These are phyloP conservation scores for Paraplagusia blochii DNA, from an alignment of 2,113 vertebrate species.

Conservation along the genomic window DNA sequence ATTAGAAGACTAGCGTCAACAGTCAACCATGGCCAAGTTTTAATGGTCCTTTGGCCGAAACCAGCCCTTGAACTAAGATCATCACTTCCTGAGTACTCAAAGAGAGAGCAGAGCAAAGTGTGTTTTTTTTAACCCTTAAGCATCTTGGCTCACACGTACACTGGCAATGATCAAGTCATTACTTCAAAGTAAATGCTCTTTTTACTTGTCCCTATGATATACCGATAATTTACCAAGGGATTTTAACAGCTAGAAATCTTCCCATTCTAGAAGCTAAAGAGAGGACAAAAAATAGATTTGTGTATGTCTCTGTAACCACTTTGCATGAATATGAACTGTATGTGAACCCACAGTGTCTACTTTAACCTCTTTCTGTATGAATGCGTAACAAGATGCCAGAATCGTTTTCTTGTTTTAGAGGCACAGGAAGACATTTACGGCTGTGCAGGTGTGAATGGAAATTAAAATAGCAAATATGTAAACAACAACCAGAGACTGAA, in stretches of 20 bases:
- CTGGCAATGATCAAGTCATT: slow-evolving; percentile 4
- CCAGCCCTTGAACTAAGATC: slow-evolving; percentile 46
- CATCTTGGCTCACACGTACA: slow-evolving; percentile 19
- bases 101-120: slow-evolving; percentile 10
- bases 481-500: too few relatives aligned
- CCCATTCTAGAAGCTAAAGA: too few relatives aligned
- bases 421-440: slow-evolving; percentile 32
- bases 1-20: slow-evolving; percentile 64
- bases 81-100: slow-evolving; percentile 34
- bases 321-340: too few relatives aligned
- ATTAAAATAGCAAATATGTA: background rate
- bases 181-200: background rate
- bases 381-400: too few relatives aligned
- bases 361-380: too few relatives aligned
- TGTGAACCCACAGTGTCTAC: background rate
- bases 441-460: slow-evolving; percentile 27
- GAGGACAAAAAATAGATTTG: too few relatives aligned
- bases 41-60: slow-evolving; percentile 53
- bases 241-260: too few relatives aligned
- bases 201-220: background rate
- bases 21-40: slow-evolving; percentile 61
- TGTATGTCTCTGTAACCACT: too few relatives aligned
- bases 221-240: too few relatives aligned
- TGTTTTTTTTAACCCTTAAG: background rate
- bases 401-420: background rate